Base-by-base conservation (phyloP, 1,140 invertebrate genomes). In the Drosophila pallidifrons region DNA sequence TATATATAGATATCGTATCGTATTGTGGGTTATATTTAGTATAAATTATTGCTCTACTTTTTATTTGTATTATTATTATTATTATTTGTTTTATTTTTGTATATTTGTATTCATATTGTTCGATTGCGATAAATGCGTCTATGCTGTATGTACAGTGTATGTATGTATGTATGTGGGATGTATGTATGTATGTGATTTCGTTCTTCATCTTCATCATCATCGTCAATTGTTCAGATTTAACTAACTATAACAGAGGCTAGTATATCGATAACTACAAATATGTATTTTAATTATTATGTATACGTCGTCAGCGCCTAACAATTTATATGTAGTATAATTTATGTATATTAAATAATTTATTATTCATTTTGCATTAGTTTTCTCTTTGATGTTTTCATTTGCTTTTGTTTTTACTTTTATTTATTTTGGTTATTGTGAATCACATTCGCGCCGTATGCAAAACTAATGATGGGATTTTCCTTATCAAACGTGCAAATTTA, bases 11-110 rank as follows among this genome's bases (percentile, higher is more conserved):
- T 75, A 72, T 72, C 32, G 16, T 43, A 46, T 80, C 72, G 46
- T 71, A 64, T 76, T 38, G 15, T 20, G 59, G 55, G 15, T 25
- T 70, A 70, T 38, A 38, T 57, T 28, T 32, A 60, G 63, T 79
- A 83, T 89, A 74, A 75, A 69, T 81, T 89, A 89, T 88, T 89
- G 85, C 85, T 89, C 77, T 88, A 88, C 73, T 75, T 68, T 73
- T 71, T 86, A 81, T 32, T 32, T 73, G 58, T 75, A 65, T 77
- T 81, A 77, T 11, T 38, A 38, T 46, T 41, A n/a, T 64, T 28
- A 16, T 16, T 47, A 13, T 58, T 47, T 66, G 20, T 61, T 49
- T 54, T 30, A 49, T 54, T 15, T 54, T 35, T 49, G 47, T 49
- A 25, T 66, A 30, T 67, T 47, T 67, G 43, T 70, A 54, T 67